Evolutionary conservation across 2,113 vertebrate genomes (phyloP), one percentile per base, ranked within the genome.

Genomic region (Rattus norvegicus): DNA sequence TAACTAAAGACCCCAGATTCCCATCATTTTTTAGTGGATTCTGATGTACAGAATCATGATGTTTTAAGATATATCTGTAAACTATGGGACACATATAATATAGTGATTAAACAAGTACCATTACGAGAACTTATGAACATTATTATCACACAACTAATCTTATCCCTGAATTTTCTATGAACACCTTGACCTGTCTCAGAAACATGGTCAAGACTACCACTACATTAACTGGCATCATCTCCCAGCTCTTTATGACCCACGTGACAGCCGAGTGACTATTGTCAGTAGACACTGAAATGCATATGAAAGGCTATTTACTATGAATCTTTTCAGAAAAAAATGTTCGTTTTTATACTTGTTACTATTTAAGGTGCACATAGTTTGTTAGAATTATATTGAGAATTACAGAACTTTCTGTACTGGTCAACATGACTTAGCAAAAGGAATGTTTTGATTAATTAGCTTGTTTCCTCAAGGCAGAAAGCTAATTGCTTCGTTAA

Each of bases 401-500:
- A 77, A 95, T 94, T 93, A 94, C 6, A 61, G 36, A 90, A 80
- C 56, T 84, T 84, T 95, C 49, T 89, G 33, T 95, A n/a, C 91
- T 93, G 83, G 95, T 95, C 95, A 96, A 69, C 91, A 91, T 94
- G 92, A 95, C 94, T 95, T 91, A 94, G 76, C 81, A 95, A 69
- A 69, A 69, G 95, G 54, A 97, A 91, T 92, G 91, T 88, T 96
- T 93, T 93, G 96, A 96, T 97, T 97, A 97, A 97, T 96, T 95
- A 95, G 85, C n/a, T 94, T 81, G 86, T 61, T 96, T 95, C 88
- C 95, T 79, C 70, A 69, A 77, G 93, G 96, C 88, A 83, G n/a
- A 75, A 70, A 96, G 87, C 47, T 98, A 97, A 96, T 97, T 97
- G 95, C 90, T 93, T 96, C 83, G 70, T 49, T 96, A 97, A 96